Evolutionary conservation across 2,888 invertebrate species (phyloP), one percentile per base, ranked within the genome.

Genomic region (Pardosa pseudoannulata): DNA sequence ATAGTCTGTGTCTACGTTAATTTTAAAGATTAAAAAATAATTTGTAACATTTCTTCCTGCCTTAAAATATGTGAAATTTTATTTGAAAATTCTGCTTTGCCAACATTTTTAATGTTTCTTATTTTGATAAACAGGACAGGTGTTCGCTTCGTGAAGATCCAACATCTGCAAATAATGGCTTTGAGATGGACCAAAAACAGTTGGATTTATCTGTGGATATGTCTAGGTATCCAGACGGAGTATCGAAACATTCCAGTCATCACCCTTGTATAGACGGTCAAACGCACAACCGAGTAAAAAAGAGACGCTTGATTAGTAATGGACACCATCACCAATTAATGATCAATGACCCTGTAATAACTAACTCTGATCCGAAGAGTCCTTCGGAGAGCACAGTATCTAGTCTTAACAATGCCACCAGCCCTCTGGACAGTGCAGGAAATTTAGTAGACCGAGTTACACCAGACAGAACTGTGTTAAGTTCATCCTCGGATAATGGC

Each of bases 121-220:
- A 5, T 2, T 19, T 64, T 62, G 2, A 7, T 74, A 3, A 62
- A 6, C 29, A 86, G 86, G 86, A 86, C 11, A 70, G 79, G 39
- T 71, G 79, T 28, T 62, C 79, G 9, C 28, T 79, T 5, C 75
- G 41, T 29, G 86, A 67, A 9, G 79, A 74, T n/a, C 23, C 32
- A 5, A 13, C 31, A 11, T 7, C 70, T 36, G n/a, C 39, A 9
- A 23, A 31, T 1, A 76, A 72, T 23, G 83, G 76, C 16, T 79
- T 46, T 29, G 79, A 88, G 5, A 71, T 83, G 46, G 82, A 82
- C 11, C 65, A 67, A 11, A 76, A 88, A 27, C 82, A 79, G 41
- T 16, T 83, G 27, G 83, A 83, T 39, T 23, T 82, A n/a, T 76
- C 87, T 11, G 70, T 73, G 0, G 87, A 88, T 28, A 70, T 75